Evolutionary conservation across 1,140 invertebrate species (phyloP).

Genomic region (Ephestia elutella): DNA sequence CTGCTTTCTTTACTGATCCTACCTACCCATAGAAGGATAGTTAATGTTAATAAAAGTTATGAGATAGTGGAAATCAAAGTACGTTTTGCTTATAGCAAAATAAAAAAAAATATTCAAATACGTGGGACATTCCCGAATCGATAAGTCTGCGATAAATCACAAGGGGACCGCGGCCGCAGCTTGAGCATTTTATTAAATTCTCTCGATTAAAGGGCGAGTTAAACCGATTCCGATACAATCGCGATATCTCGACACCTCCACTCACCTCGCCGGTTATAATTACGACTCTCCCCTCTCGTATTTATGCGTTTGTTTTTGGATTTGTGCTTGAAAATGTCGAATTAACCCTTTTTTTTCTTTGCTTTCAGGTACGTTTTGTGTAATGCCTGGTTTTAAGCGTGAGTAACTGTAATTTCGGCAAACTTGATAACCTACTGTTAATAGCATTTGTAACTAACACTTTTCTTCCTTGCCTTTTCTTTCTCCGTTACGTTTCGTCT

Average conservation of each 20-base stretch:
- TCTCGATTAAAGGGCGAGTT: constrained; percentile 44
- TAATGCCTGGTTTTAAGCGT: too few species aligned
- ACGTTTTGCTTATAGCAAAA: too few species aligned
- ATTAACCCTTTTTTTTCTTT: not conserved
- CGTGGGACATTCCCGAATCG: not conserved
- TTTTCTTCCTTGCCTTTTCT: too few species aligned
- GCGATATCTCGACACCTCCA: constrained; percentile 48
- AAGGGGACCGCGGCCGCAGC: constrained; percentile 21
- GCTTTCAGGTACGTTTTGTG: not conserved
- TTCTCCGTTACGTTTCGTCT: too few species aligned
- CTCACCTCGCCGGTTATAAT: constrained; percentile 36
- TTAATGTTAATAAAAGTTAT: too few species aligned
- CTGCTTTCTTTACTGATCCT: too few species aligned
- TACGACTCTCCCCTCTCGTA: constrained; percentile 24
- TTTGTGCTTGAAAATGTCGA: not conserved
- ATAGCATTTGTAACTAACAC: not conserved
- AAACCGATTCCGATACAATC: constrained; percentile 50
- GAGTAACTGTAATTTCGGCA: too few species aligned
- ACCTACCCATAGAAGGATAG: too few species aligned
- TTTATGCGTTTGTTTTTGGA: constrained; percentile 7
- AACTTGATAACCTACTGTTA: too few species aligned
- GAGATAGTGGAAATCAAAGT: too few species aligned
- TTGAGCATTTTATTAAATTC: constrained; percentile 61
- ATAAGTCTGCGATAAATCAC: constrained; percentile 38
- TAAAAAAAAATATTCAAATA: not conserved